These are phyloP conservation scores for Drosophila carrolli DNA, from an alignment of 1,140 invertebrate genomes.

Conservation along the genomic window DNA sequence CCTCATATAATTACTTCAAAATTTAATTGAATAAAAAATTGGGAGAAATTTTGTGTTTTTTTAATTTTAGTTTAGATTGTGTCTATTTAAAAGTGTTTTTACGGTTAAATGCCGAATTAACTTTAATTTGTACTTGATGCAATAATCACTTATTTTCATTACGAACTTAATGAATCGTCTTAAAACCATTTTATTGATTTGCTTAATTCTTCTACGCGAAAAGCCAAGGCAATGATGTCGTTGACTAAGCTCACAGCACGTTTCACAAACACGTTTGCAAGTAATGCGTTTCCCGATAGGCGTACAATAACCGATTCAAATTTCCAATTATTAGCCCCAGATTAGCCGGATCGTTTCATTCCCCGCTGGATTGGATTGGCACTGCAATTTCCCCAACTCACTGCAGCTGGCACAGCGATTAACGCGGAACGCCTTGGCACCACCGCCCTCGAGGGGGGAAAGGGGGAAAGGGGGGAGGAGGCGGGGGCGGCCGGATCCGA, in stretches of 20 bases:
- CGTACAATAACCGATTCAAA: constrained; percentile 10
- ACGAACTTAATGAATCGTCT: neutral
- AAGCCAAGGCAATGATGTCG: constrained; percentile 11
- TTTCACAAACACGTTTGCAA: constrained; percentile 22
- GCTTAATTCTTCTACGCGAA: neutral
- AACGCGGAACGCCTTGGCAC: constrained; percentile 67
- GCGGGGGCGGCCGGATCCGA: constrained; percentile 19
- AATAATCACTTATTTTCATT: too few species aligned
- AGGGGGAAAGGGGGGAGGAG: neutral
- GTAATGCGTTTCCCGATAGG: constrained; percentile 10
- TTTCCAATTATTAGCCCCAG: constrained; percentile 21
- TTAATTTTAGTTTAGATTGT: too few species aligned
- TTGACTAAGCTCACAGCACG: constrained; percentile 16
- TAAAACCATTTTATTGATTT: neutral
- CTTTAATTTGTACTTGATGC: neutral
- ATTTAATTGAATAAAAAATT: too few species aligned
- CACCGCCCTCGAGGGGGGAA: constrained; percentile 50
- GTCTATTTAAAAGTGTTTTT: too few species aligned
- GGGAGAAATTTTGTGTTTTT: too few species aligned
- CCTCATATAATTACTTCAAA: too few species aligned
- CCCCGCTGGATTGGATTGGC: constrained; percentile 13
- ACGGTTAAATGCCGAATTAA: too few species aligned
- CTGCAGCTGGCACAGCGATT: constrained; percentile 79
- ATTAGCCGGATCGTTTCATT: constrained; percentile 42
- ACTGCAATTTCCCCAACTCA: constrained; percentile 55